A percentile compares a stretch with the other conserved stretches of the same genome.
phyloP scores from a whole-genome alignment of 2,797 vertebrate species.

The Pampus argenteus region DNA sequence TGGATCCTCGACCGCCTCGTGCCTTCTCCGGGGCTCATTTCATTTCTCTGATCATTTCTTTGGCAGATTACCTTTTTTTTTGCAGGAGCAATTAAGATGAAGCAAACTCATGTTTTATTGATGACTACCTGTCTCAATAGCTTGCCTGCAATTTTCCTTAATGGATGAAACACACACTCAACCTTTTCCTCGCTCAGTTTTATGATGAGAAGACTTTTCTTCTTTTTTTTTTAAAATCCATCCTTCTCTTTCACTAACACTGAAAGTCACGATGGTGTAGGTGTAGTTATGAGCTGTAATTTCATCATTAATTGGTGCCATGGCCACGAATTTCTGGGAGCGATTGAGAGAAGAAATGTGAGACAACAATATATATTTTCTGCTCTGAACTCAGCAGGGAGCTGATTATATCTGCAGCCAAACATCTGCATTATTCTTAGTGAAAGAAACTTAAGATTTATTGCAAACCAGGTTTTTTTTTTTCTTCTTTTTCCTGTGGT shows the following conservation, averaged over 20 bases:
- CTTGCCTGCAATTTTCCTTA: not conserved
- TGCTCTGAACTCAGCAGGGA: conserved; percentile 44
- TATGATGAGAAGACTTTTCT: not conserved
- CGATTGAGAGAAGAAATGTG: conserved; percentile 7
- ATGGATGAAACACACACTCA: not conserved
- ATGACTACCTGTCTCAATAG: conserved; percentile 3
- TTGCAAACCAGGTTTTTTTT: conserved; percentile 17
- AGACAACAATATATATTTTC: conserved; percentile 36
- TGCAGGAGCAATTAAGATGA: not conserved
- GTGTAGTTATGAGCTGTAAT: not conserved
- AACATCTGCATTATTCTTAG: conserved; percentile 44
- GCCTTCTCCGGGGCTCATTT: conserved; percentile 4
- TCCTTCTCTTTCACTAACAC: not conserved
- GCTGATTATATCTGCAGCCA: conserved; percentile 61
- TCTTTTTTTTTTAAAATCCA: too few species aligned
- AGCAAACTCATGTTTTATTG: conserved; percentile 1
- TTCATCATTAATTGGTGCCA: not conserved
- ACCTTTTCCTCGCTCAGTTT: not conserved
- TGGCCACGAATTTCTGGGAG: not conserved
- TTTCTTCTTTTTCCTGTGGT: not conserved
- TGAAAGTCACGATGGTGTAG: not conserved
- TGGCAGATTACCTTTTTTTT: conserved; percentile 1
- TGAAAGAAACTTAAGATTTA: conserved; percentile 62
- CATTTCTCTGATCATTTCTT: conserved; percentile 9
- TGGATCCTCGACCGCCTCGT: not conserved